Conservation (phyloP, 2,113 vertebrate species). For the Psephotus haematonotus region DNA sequence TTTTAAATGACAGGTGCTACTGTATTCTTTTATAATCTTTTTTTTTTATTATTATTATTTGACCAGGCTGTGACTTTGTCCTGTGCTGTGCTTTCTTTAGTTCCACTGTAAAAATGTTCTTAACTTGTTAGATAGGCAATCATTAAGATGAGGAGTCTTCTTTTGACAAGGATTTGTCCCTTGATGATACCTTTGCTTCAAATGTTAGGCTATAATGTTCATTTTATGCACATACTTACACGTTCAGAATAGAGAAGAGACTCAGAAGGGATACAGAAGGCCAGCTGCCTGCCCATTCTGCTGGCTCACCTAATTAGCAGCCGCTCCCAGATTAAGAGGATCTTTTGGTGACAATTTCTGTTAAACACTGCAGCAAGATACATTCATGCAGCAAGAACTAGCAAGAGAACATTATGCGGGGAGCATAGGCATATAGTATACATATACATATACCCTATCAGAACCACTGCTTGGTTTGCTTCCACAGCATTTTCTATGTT, state of each 20-base stretch:
- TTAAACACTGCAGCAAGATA: neutral
- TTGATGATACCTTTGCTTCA: neutral
- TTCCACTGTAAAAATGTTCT: neutral
- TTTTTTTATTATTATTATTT: neutral
- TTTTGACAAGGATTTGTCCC: neutral
- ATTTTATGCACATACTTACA: constrained; percentile 10
- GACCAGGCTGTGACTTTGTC: neutral
- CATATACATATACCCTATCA: neutral
- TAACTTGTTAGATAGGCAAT: neutral
- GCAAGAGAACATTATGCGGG: neutral
- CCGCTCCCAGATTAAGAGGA: neutral
- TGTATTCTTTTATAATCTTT: neutral
- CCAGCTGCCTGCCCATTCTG: neutral
- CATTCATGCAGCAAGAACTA: neutral
- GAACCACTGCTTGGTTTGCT: neutral
- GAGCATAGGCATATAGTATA: neutral
- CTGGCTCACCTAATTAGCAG: neutral
- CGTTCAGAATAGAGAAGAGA: constrained; percentile 8
- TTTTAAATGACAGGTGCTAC: neutral
- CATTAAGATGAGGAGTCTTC: neutral
- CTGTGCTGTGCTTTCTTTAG: neutral
- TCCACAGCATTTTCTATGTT: constrained; percentile 8
- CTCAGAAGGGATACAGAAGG: neutral
- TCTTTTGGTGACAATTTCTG: neutral
- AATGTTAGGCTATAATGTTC: neutral